Conservation (phyloP, 1,140 invertebrate genomes). For the Hestina assimilis region DNA sequence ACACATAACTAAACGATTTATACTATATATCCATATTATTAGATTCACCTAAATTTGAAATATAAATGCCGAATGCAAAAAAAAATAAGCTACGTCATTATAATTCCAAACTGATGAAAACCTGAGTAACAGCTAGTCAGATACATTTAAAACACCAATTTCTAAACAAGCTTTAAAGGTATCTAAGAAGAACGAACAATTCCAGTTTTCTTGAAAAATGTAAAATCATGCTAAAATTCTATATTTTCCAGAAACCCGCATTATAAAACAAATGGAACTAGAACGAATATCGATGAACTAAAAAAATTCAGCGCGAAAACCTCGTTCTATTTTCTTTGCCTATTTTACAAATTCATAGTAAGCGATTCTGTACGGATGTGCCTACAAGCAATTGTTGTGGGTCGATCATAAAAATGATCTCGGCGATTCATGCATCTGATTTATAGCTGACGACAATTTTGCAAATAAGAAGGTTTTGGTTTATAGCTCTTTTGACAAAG, state of each 20-base stretch:
- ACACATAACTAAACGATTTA: too few species aligned
- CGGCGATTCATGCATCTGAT: not conserved
- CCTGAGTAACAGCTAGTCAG: too few species aligned
- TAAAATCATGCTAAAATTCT: not conserved
- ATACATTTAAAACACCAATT: too few species aligned
- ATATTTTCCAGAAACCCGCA: not conserved
- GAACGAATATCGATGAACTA: not conserved
- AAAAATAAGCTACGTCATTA: too few species aligned
- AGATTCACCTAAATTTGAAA: too few species aligned
- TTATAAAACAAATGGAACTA: not conserved
- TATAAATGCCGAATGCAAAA: too few species aligned
- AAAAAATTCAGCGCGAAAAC: not conserved
- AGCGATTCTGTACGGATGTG: not conserved
- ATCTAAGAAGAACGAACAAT: too few species aligned
- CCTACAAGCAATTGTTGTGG: constrained; percentile 12
- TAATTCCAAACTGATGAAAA: too few species aligned
- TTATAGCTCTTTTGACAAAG: not conserved
- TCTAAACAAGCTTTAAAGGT: too few species aligned
- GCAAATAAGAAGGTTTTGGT: not conserved
- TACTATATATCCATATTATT: too few species aligned
- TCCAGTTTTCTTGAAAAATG: too few species aligned
- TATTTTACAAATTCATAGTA: not conserved
- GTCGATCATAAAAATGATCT: constrained; percentile 24
- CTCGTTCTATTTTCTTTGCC: not conserved
- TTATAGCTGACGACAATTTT: too few species aligned